Base-by-base conservation (phyloP, 2,113 vertebrate species). In the Rostratula benghalensis region DNA sequence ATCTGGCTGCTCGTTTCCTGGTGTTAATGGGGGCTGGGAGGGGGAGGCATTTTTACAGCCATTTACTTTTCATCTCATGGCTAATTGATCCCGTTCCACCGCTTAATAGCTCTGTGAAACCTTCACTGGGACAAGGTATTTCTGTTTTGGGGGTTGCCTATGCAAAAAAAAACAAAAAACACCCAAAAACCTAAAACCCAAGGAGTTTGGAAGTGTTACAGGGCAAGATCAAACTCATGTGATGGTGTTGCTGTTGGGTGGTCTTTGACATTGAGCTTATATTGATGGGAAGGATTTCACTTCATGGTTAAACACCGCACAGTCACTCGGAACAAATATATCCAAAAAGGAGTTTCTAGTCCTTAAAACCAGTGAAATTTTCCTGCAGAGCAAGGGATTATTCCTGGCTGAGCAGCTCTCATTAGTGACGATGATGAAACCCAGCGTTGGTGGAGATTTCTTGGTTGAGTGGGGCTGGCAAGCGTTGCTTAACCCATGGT, bases 51-150 rank as follows among this genome's bases (percentile, higher is more conserved):
- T 61, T 90, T 93, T 74, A 31, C 61, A 88, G 74, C 81, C 89
- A 61, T 96, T 96, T 84, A 57, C 91, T 96, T 94, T 90, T 80
- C 78, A 85, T 96, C 94, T 92, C 91, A 70, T 60, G 85, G 67
- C 82, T 94, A 78, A 93, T 91, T 87, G 79, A 83, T 96, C 89
- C 83, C 20, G 20, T 82, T 87, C 88, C 83, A 51, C 74, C 8
- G 7, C 51, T 83, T 69, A 63, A 87, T 24, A 68, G 50, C 84
- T 74, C 53, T 56, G 30, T 27, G 77, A 56, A 48, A 59, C 80
- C 86, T 83, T 93, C 83, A 46, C 43, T 56, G 60, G 89, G 73
- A 33, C 28, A 8, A 93, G 67, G 60, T 64, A 73, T 43, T 86
- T 50, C 37, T 46, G 57, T 3, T 63, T 89, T 74, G 48, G 68